phyloP scores from a whole-genome alignment of 2,888 invertebrate genomes.

The Agrotis segetum region DNA sequence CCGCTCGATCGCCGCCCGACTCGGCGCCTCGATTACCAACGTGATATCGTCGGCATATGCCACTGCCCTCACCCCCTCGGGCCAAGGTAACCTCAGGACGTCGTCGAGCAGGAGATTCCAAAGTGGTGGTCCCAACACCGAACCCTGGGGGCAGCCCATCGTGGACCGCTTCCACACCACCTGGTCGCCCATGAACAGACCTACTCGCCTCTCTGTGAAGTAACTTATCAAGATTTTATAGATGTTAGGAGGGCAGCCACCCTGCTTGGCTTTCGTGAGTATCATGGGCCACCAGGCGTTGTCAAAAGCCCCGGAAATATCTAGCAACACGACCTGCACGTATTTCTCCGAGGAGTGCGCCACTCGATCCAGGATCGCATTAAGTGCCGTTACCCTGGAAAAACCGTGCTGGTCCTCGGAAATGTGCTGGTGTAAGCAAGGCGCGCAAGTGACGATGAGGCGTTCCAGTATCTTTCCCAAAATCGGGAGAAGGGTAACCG shows the following conservation, averaged over 20 bases:
- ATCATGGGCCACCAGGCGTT: slow-evolving; percentile 73
- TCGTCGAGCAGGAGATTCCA: slow-evolving; percentile 63
- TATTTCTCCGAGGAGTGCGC: slow-evolving; percentile 32
- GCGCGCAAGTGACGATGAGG: slow-evolving; percentile 51
- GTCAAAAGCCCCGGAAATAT: slow-evolving; percentile 68
- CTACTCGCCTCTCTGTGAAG: slow-evolving; percentile 47
- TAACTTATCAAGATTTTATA: slow-evolving; percentile 58
- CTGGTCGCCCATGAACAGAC: too few relatives aligned
- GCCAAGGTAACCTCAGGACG: slow-evolving; percentile 51
- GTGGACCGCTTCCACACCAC: slow-evolving; percentile 48
- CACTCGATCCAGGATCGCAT: slow-evolving; percentile 13
- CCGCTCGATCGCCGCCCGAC: slow-evolving; percentile 43
- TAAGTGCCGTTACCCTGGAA: slow-evolving; percentile 57
- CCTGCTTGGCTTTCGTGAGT: slow-evolving; percentile 46
- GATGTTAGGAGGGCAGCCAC: slow-evolving; percentile 53
- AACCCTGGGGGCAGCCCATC: slow-evolving; percentile 40
- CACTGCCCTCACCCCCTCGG: slow-evolving; percentile 28
- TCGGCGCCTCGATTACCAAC: slow-evolving; percentile 49
- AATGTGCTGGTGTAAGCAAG: slow-evolving; percentile 9
- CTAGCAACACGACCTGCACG: slow-evolving; percentile 58
- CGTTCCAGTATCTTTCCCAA: slow-evolving; percentile 65
- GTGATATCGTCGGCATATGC: slow-evolving; percentile 65
- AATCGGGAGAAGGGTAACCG: slow-evolving; percentile 64
- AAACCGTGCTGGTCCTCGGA: slow-evolving; percentile 66
- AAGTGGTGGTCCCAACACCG: slow-evolving; percentile 35